These are phyloP conservation scores for Rhyacophila evoluta DNA, from an alignment of 2,888 invertebrate species.

Conservation along the genomic window DNA sequence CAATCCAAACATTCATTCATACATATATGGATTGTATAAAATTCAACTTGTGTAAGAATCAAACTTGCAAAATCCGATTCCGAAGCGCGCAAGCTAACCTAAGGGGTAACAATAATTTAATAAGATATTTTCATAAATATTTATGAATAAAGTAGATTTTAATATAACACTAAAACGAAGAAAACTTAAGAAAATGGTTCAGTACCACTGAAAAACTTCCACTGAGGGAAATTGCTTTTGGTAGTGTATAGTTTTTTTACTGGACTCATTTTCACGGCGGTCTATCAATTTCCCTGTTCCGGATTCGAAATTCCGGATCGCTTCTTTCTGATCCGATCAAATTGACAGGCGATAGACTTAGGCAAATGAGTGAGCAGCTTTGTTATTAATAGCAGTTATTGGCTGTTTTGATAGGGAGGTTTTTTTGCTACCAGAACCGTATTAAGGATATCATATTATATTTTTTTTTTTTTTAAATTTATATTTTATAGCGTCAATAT, in stretches of 20 bases:
- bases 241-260: conserved; percentile 46
- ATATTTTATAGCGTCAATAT: no score
- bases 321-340: conserved; percentile 27
- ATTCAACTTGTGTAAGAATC: no score
- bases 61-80: no score
- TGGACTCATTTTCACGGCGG: conserved; percentile 36
- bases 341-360: conserved; percentile 46
- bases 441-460: no score
- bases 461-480: no score
- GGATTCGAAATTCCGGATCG: conserved; percentile 10
- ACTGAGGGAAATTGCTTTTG: conserved; percentile 39
- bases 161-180: neutral
- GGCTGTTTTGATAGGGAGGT: conserved; percentile 3
- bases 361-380: conserved; percentile 38
- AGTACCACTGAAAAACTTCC: neutral
- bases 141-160: neutral
- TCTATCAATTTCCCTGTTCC: conserved; percentile 37
- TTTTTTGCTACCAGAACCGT: neutral
- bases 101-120: neutral
- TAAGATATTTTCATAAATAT: neutral
- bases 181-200: neutral
- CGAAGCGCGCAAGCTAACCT: no score
- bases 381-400: conserved; percentile 17
- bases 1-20: no score
- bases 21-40: no score